Evolutionary conservation across 1,140 invertebrate genomes (phyloP).

Genomic region (Drusus annulatus): DNA sequence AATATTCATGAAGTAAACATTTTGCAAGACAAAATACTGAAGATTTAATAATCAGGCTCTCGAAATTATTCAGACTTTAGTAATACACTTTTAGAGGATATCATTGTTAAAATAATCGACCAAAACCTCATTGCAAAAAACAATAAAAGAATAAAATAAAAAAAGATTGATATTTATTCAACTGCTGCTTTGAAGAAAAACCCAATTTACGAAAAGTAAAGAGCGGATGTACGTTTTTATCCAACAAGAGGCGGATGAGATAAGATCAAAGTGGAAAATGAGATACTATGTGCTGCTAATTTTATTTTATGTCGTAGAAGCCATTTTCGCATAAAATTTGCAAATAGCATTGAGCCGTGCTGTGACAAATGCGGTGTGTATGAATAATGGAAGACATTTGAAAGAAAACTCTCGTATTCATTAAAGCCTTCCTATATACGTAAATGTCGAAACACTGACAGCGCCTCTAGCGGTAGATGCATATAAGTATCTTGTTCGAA

Average conservation of each 20-base stretch:
- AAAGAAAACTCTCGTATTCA: neutral
- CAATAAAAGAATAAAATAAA: neutral
- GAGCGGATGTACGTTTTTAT: constrained; percentile 28
- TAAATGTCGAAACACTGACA: no score
- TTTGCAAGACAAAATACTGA: neutral
- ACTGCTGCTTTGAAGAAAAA: constrained; percentile 8
- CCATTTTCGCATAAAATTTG: neutral
- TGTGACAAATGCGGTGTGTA: constrained; percentile 47
- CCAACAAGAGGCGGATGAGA: constrained; percentile 6
- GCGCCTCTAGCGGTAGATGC: no score
- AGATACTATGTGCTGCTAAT: constrained; percentile 2
- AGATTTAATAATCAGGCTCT: neutral
- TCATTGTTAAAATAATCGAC: constrained; percentile 18
- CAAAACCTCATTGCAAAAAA: constrained; percentile 15
- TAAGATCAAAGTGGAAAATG: constrained; percentile 12
- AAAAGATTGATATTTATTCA: constrained; percentile 15
- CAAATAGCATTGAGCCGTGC: neutral
- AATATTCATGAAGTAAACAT: neutral
- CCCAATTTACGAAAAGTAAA: constrained; percentile 19
- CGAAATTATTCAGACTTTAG: no score
- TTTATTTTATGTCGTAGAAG: constrained; percentile 12
- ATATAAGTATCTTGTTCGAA: no score
- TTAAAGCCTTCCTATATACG: no score
- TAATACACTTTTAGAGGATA: neutral
- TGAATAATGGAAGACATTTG: constrained; percentile 46